phyloP scores from a whole-genome alignment of 2,888 invertebrate genomes.

The Lasioglossum lativentre region DNA sequence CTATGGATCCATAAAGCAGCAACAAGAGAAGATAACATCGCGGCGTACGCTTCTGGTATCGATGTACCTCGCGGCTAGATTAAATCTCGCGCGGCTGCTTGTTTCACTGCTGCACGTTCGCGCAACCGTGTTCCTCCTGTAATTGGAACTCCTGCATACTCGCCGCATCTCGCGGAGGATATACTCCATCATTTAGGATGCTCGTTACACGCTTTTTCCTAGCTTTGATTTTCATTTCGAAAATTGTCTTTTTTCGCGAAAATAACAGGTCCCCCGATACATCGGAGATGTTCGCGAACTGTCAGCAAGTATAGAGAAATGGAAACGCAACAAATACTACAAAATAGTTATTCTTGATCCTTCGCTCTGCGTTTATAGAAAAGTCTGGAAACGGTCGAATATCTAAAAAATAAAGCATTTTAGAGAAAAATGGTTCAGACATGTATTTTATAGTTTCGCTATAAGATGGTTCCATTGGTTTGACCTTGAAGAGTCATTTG shows the following conservation, averaged over 20 bases:
- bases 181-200: background rate
- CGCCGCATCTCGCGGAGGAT: background rate
- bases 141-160: constrained; percentile 37
- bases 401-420: no score
- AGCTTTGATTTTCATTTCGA: background rate
- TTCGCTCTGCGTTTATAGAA: no score
- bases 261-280: background rate
- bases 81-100: constrained; percentile 46
- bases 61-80: constrained; percentile 42
- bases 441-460: no score
- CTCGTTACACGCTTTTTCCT: background rate
- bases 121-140: constrained; percentile 22
- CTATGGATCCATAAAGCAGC: constrained; percentile 63
- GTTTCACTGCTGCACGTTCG: constrained; percentile 16
- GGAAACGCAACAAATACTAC: no score
- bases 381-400: no score
- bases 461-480: no score
- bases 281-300: no score
- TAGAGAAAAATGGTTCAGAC: no score
- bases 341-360: no score
- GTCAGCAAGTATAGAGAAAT: no score
- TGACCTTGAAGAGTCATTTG: no score
- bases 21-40: constrained; percentile 48
- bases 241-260: background rate
- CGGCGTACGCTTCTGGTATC: constrained; percentile 52